Conservation (phyloP, 1,140 invertebrate genomes). For the Diachasmimorpha longicaudata region DNA sequence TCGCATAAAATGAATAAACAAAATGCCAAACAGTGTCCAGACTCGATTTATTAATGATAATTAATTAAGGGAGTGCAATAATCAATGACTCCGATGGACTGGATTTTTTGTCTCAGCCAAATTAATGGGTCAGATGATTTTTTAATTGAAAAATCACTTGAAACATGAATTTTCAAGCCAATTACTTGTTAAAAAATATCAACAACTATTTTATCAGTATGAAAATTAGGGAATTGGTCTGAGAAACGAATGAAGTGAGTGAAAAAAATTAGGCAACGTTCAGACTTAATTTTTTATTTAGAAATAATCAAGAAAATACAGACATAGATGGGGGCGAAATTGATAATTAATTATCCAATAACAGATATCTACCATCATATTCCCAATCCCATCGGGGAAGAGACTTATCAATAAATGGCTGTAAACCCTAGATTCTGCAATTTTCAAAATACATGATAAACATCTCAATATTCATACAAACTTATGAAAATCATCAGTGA, state of each 20-base stretch:
- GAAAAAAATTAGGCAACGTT: background rate
- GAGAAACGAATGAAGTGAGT: background rate
- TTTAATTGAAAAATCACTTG: too few relatives aligned
- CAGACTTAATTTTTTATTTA: constrained; percentile 1
- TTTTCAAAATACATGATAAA: background rate
- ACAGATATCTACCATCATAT: background rate
- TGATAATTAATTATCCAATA: background rate
- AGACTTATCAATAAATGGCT: background rate
- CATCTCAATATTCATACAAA: background rate
- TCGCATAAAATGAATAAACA: too few relatives aligned
- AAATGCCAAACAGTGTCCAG: too few relatives aligned
- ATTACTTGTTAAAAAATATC: too few relatives aligned
- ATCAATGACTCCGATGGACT: too few relatives aligned
- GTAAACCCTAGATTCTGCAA: background rate
- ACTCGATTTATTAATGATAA: too few relatives aligned
- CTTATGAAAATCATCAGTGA: background rate
- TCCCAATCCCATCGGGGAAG: background rate
- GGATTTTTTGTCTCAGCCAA: too few relatives aligned
- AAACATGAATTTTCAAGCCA: too few relatives aligned
- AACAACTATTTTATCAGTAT: too few relatives aligned
- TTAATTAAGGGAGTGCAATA: too few relatives aligned
- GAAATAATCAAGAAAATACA: background rate
- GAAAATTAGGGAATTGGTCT: too few relatives aligned
- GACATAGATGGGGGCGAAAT: background rate
- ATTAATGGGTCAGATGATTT: too few relatives aligned